Evolutionary conservation across 2,113 vertebrate genomes (phyloP), one percentile per base, ranked within the genome.

Genomic region (Plectropomus leopardus): DNA sequence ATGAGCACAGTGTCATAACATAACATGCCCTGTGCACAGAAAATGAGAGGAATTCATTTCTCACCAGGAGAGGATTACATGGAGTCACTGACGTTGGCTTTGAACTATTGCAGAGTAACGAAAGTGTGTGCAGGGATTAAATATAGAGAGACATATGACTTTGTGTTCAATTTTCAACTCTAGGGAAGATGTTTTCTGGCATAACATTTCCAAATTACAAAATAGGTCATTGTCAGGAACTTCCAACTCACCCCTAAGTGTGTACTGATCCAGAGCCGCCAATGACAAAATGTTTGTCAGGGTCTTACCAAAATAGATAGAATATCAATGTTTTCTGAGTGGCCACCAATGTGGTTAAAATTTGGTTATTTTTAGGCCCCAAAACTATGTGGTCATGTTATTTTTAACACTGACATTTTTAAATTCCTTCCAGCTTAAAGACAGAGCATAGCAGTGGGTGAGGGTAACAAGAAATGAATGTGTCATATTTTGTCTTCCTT

Each of bases 41-140:
- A 72, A 45, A 65, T 24, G 21, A 32, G 69, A 24, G 48, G 59
- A 76, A 76, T 64, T 72, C 66, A 69, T 63, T 64, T 71, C 59
- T 58, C 69, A 67, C 24, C 47, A 51, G 73, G n/a, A 45, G 53
- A 28, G 67, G 72, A 88, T 87, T 81, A 77, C 76, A 65, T 9
- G 54, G 55, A 59, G 67, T 82, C 60, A 17, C 73, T 69, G 77
- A 73, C 2, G 47, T 28, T 2, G 11, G 44, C 74, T 86, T 65
- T 47, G 63, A 78, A 78, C 57, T n/a, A 21, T 7, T 5, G 28
- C 44, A 42, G 68, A 11, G 72, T 51, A 36, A 48, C 66, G 53
- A 45, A 36, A 53, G 30, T 45, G 24, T 53, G 61, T 48, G 67
- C 21, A 30, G 34, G 59, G 74, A 78, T 82, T 78, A 75, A 68